Conservation (phyloP, 1,140 invertebrate species). For the silkworm (Bombyx mori) region DNA sequence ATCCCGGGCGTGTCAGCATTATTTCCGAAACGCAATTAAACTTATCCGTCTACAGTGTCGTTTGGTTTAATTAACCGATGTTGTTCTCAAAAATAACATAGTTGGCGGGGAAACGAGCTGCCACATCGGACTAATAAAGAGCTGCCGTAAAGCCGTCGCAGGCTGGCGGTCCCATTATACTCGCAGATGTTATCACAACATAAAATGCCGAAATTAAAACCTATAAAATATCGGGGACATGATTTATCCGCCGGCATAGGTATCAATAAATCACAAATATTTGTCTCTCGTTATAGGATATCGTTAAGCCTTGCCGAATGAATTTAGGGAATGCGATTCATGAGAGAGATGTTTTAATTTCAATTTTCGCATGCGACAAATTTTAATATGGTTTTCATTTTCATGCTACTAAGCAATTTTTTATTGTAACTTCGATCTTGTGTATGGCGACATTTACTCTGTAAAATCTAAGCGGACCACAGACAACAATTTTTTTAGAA, state of each 20-base stretch:
- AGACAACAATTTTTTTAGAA: too few species aligned
- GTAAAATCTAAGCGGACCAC: too few species aligned
- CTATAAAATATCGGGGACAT: conserved; percentile 53
- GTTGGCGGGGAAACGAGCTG: conserved; percentile 15
- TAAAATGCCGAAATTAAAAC: conserved; percentile 62
- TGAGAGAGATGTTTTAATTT: neutral
- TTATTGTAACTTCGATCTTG: too few species aligned
- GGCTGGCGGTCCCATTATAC: conserved; percentile 34
- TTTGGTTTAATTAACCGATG: neutral
- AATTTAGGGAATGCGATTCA: conserved; percentile 12
- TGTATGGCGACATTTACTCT: too few species aligned
- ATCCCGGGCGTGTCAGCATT: too few species aligned
- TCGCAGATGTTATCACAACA: conserved; percentile 56
- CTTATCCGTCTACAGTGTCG: too few species aligned
- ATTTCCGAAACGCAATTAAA: too few species aligned
- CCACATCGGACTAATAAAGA: conserved; percentile 23
- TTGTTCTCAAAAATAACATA: conserved; percentile 8
- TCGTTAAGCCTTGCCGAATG: conserved; percentile 19
- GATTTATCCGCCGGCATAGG: conserved; percentile 30
- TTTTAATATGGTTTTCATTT: too few species aligned
- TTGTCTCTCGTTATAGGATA: conserved; percentile 23
- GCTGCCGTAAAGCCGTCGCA: conserved; percentile 30
- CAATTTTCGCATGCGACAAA: too few species aligned
- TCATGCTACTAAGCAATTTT: too few species aligned
- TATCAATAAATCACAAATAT: conserved; percentile 31